Evolutionary conservation across 2,113 vertebrate genomes (phyloP), one percentile per base, ranked within the genome.

Genomic region (Alectura lathami): DNA sequence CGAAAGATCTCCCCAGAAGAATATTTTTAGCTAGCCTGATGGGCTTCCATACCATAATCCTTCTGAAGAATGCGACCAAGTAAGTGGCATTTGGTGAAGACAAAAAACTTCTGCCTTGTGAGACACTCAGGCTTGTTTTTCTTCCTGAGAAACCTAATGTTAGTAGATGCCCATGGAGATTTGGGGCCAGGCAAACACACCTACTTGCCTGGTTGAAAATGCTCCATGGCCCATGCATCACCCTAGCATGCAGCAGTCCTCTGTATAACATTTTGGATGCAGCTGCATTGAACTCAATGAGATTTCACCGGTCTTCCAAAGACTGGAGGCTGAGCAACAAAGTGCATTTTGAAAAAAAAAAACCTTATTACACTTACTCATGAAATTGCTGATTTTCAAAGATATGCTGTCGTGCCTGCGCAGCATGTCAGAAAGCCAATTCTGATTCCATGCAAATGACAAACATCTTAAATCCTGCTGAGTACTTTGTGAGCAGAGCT

Each of bases 391-490:
- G n/a, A 2, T 48, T 82, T 93, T 75, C 47, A 42, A 63, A 89
- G n/a, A 54, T 18, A 40, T 0, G 5, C 63, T 72, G 40, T 51
- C 3, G 1, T 79, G 51, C 30, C 20, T 63, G 45, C 0, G 6
- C 11, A 79, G n/a, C 50, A 43, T 0, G 8, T 60, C 27, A 50
- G 79, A 91, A 66, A 77, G 47, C 48, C 89, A 91, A 85, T 62
- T 54, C 57, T 47, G 27, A 45, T 54, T 90, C n/a, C 53, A 57
- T 24, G 54, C 29, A 75, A 69, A 76, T 0, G 5, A 83, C 26
- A 91, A 86, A 78, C 42, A 68, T 4, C 13, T 78, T 48, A 62
- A 77, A 85, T 24, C n/a, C 36, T 1, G 3, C 47, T 20, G 21
- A 11, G 3, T 32, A 63, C 77, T 95, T 68, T 15, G 34, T n/a